Evolutionary conservation across 2,113 vertebrate genomes (phyloP).

Genomic region (Oryzias javanicus): DNA sequence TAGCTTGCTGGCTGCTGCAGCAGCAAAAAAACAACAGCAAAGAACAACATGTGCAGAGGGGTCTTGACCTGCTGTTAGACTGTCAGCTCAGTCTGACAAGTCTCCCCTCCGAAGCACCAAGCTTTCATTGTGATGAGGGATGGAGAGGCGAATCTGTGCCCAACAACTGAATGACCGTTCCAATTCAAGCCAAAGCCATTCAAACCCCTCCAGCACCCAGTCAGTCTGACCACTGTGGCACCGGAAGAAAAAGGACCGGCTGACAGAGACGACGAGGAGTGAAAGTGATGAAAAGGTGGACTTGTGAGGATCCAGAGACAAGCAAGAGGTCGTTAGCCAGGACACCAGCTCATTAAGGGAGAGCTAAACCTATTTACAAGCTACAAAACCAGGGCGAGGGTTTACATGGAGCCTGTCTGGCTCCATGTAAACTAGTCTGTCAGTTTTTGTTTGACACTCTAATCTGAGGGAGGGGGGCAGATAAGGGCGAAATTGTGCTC

Average conservation of each 20-base stretch:
- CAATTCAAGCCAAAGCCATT: constrained; percentile 52
- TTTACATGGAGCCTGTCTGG: constrained; percentile 54
- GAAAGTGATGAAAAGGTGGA: not conserved
- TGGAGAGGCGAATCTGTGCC: constrained; percentile 46
- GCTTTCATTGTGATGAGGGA: constrained; percentile 57
- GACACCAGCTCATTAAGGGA: constrained; percentile 26
- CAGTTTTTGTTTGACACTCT: constrained; percentile 10
- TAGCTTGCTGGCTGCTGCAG: constrained; percentile 36
- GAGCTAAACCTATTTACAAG: constrained; percentile 41
- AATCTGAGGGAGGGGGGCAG: constrained; percentile 4
- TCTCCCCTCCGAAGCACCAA: constrained; percentile 49
- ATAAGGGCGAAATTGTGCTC: constrained; percentile 14
- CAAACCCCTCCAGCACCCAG: constrained; percentile 39
- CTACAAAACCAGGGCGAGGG: constrained; percentile 50
- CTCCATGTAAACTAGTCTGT: not conserved
- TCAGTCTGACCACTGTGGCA: constrained; percentile 57
- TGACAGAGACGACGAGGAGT: not conserved
- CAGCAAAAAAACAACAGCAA: constrained; percentile 43
- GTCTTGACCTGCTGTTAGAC: constrained; percentile 58
- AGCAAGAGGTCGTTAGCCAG: constrained; percentile 30
- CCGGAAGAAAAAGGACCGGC: constrained; percentile 15
- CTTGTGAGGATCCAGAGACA: constrained; percentile 10
- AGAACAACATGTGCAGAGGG: constrained; percentile 53
- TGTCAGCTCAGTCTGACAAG: constrained; percentile 53
- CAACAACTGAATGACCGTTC: constrained; percentile 49